Conservation (phyloP, 2,888 invertebrate genomes). For the Pterostichus niger region DNA sequence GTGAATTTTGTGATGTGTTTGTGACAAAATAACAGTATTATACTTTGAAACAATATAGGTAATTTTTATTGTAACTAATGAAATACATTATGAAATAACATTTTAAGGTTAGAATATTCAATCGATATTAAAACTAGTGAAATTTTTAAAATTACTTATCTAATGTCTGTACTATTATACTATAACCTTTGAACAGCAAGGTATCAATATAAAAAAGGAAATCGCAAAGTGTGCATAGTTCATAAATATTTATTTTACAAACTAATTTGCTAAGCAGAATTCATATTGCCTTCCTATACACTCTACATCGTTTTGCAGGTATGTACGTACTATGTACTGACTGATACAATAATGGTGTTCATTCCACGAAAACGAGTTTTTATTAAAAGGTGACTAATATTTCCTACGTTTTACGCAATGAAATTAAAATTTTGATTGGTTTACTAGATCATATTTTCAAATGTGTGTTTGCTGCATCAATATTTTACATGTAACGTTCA, state of each 20-base stretch:
- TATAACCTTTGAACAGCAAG: constrained; percentile 7
- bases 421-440: constrained; percentile 12
- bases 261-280: not conserved
- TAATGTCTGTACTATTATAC: not conserved
- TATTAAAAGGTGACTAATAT: constrained; percentile 59
- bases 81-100: not conserved
- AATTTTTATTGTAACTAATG: not conserved
- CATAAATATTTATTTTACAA: constrained; percentile 31
- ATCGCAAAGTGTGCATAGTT: not conserved
- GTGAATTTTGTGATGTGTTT: not conserved
- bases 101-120: constrained; percentile 22
- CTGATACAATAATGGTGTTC: constrained; percentile 40
- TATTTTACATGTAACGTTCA: constrained; percentile 2
- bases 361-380: constrained; percentile 47
- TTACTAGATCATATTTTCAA: not conserved
- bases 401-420: not conserved
- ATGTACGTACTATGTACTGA: constrained; percentile 38
- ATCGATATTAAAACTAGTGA: constrained; percentile 20
- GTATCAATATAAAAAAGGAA: not conserved
- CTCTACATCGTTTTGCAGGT: constrained; percentile 46
- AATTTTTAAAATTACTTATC: not conserved
- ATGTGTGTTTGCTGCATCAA: constrained; percentile 28
- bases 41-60: not conserved
- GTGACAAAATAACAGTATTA: not conserved
- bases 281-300: not conserved